These are phyloP conservation scores for Acanthoscelides obtectus DNA, from an alignment of 2,888 invertebrate species.

Conservation along the genomic window DNA sequence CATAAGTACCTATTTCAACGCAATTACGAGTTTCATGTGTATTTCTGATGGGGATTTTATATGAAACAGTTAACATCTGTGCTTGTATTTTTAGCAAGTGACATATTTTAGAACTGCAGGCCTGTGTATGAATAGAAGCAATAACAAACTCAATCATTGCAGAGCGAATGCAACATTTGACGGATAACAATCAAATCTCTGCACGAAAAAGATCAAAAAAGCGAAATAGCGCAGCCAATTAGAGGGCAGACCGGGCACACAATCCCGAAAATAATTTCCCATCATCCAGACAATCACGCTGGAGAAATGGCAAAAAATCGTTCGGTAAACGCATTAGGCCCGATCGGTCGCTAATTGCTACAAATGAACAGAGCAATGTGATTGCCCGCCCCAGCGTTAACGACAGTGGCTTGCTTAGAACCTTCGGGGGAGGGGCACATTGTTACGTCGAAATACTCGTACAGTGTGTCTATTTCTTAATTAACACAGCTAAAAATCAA, in stretches of 20 bases:
- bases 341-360: conserved; percentile 44
- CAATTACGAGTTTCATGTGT: too few species aligned
- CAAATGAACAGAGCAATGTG: conserved; percentile 44
- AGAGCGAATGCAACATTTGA: not conserved
- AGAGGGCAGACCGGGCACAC: not conserved
- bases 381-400: conserved; percentile 38
- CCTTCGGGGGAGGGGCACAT: too few species aligned
- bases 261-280: conserved; percentile 22
- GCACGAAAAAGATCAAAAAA: not conserved
- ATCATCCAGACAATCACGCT: conserved; percentile 38
- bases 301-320: conserved; percentile 35
- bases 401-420: too few species aligned
- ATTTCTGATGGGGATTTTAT: too few species aligned
- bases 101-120: too few species aligned
- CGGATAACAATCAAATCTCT: not conserved
- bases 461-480: too few species aligned
- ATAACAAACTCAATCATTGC: not conserved
- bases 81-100: too few species aligned
- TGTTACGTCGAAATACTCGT: too few species aligned
- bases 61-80: too few species aligned
- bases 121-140: too few species aligned
- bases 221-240: not conserved
- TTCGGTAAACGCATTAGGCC: conserved; percentile 39
- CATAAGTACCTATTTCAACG: too few species aligned
- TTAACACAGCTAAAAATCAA: too few species aligned